These are phyloP conservation scores for Erebia ligea DNA, from an alignment of 2,888 invertebrate genomes.

Conservation along the genomic window DNA sequence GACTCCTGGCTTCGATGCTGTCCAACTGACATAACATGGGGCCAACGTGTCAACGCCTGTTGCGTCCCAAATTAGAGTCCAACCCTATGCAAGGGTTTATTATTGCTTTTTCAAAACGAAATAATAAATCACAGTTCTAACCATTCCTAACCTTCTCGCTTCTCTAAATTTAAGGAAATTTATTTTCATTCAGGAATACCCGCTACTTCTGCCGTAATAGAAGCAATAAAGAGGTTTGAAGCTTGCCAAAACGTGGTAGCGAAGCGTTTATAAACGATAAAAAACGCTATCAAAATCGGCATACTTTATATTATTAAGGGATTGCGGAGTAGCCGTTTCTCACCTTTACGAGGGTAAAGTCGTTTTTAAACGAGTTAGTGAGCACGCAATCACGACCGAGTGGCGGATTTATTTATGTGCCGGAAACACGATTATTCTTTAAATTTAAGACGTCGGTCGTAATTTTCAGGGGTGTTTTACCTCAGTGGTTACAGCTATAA, in stretches of 20 bases:
- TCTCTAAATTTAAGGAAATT: conserved; percentile 4
- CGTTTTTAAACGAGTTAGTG: conserved; percentile 71
- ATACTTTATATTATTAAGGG: conserved; percentile 44
- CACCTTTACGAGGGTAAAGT: conserved; percentile 73
- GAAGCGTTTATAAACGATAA: conserved; percentile 37
- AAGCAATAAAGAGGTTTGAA: conserved; percentile 16
- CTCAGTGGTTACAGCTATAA: conserved; percentile 38
- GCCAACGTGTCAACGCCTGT: too few species aligned
- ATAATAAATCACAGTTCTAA: neutral
- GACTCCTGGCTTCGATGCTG: too few species aligned
- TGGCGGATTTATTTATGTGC: conserved; percentile 48
- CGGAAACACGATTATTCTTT: conserved; percentile 47
- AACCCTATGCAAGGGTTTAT: neutral
- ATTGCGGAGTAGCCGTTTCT: conserved; percentile 53
- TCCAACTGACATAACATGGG: too few species aligned
- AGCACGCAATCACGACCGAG: conserved; percentile 67
- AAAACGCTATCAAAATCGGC: conserved; percentile 46
- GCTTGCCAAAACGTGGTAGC: conserved; percentile 9
- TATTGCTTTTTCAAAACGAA: neutral
- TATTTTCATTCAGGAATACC: conserved; percentile 8
- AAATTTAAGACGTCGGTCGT: conserved; percentile 42
- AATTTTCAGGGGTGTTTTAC: conserved; percentile 37
- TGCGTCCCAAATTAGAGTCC: too few species aligned
- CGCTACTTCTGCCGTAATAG: conserved; percentile 9
- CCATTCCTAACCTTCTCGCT: neutral